Evolutionary conservation across 1,140 invertebrate genomes (phyloP), one percentile per base, ranked within the genome.

Genomic region (Aphidius gifuensis): DNA sequence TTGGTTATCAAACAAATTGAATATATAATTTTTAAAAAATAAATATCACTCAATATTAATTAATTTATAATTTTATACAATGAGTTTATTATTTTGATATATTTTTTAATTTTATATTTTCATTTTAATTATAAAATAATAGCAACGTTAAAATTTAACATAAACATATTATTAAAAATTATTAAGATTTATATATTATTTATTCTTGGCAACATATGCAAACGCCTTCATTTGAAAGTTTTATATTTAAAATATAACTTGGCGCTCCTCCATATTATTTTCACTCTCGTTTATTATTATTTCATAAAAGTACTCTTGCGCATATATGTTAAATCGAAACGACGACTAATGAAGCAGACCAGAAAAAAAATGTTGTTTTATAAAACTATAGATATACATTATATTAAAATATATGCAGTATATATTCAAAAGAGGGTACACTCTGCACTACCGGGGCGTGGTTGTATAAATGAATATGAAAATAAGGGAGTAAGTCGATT

Each of bases 381-480:
- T 32, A 32, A 49, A 7, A 49, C 9, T 11, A 48, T 16, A 16
- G 16, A 16, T 16, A 16, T 16, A 16, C 16, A 16, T 16, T 16
- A 16, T 16, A 16, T 16, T 16, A 16, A 16, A 16, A 16, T 16
- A 16, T 16, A 16, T 16, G 0, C 16, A 16, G 16, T 16, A 16
- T 16, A 16, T 48, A 39, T 45, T 48, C 23, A 38, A 6, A 44
- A 53, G 43, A 38, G 16, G 51, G 21, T 11, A 47, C 16, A 51
- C 58, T 63, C 65, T 68, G 66, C 66, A 73, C 71, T 71, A 72
- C 67, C 66, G 71, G 70, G 73, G 73, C 71, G 73, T 74, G 73
- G 70, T 67, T 49, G 73, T 66, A 75, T 75, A 72, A 56, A 75
- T 75, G 73, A 75, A 74, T 75, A 75, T 66, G 65, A 71, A 72